phyloP scores from a whole-genome alignment of 2,888 invertebrate genomes.

The Agrotis ipsilon region DNA sequence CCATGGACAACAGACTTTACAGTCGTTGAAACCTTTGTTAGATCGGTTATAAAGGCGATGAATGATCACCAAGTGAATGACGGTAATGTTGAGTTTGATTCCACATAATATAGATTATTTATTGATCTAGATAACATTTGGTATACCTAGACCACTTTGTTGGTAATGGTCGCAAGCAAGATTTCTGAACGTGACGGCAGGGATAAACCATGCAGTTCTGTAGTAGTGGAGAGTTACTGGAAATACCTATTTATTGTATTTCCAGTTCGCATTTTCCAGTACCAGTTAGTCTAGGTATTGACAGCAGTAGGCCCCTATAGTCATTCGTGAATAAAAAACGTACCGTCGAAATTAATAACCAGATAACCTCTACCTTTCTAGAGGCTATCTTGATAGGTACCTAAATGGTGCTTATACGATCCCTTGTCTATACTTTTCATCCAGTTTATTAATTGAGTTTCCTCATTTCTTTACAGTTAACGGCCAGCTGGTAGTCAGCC shows the following conservation, averaged over 20 bases:
- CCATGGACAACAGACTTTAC: background rate
- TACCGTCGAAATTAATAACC: no score
- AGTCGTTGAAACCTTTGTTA: slow-evolving; percentile 20
- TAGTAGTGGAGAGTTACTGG: no score
- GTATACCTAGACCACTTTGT: background rate
- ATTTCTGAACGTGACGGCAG: background rate
- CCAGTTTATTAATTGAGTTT: slow-evolving; percentile 16
- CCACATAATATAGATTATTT: background rate
- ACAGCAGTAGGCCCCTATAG: no score
- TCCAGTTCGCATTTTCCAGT: no score
- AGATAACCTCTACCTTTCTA: background rate
- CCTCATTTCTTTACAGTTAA: slow-evolving; percentile 84
- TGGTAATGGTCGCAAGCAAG: background rate
- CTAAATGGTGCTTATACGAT: no score
- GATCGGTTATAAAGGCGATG: slow-evolving; percentile 3
- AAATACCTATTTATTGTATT: no score
- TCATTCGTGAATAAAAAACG: no score
- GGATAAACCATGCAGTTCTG: no score
- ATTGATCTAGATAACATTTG: no score
- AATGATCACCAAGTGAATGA: background rate
- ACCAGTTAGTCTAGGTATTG: no score
- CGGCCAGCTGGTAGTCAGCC: slow-evolving; percentile 87
- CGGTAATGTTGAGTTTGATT: background rate
- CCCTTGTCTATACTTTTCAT: no score
- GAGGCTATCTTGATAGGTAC: no score